Evolutionary conservation across 1,140 invertebrate species (phyloP).

Genomic region (Solen grandis): DNA sequence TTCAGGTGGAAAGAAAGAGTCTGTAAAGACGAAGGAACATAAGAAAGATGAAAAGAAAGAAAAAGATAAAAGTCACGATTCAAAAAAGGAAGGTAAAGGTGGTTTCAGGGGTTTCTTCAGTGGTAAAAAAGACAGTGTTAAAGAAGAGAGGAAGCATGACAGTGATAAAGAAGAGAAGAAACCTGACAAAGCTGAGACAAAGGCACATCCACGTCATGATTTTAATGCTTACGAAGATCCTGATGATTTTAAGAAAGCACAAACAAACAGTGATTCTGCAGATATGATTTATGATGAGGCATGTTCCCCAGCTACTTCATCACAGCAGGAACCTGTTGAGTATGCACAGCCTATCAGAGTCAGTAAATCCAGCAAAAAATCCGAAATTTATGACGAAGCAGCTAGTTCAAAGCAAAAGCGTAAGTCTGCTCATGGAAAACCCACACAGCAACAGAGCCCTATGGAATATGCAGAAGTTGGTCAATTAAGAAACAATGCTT

Average conservation of each 20-base stretch:
- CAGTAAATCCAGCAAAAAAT: neutral
- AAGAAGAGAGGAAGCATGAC: neutral
- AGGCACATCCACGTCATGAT: too few relatives aligned
- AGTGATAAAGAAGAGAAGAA: neutral
- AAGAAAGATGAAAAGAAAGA: slow-evolving; percentile 20
- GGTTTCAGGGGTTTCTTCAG: too few relatives aligned
- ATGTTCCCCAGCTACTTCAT: neutral
- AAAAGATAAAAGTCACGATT: neutral
- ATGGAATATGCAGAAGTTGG: slow-evolving; percentile 22
- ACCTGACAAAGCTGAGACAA: neutral
- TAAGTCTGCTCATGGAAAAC: neutral
- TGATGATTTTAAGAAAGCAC: neutral
- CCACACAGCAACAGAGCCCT: neutral
- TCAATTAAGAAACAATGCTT: slow-evolving; percentile 11
- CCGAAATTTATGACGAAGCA: slow-evolving; percentile 19
- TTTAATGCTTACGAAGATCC: too few relatives aligned
- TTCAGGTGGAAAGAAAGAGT: neutral
- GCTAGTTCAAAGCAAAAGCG: neutral
- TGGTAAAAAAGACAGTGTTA: neutral
- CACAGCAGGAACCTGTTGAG: neutral
- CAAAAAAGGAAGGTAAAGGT: neutral
- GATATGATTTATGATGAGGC: slow-evolving; percentile 12
- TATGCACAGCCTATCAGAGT: neutral
- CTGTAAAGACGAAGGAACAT: slow-evolving; percentile 23
- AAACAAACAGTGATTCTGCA: neutral